A percentile compares a stretch with the other conserved stretches of the same genome.
phyloP scores from a whole-genome alignment of 2,113 vertebrate genomes.

The Xenotilapia leptura region DNA sequence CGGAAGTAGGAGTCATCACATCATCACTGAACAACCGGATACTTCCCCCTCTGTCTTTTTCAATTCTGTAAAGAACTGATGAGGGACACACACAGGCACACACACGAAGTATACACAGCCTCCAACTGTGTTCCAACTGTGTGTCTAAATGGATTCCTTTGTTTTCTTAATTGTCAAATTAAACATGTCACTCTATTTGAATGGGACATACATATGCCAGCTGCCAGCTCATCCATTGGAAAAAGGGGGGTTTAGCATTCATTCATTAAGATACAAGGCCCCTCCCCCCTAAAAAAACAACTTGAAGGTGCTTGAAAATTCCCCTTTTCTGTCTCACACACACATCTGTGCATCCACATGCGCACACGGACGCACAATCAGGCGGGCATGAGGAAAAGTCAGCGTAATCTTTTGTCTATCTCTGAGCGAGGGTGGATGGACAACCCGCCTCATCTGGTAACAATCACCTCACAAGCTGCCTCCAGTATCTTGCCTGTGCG shows the following conservation, averaged over 20 bases:
- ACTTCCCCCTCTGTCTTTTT: conserved; percentile 13
- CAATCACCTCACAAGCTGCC: conserved; percentile 62
- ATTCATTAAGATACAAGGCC: conserved; percentile 13
- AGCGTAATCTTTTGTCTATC: conserved; percentile 48
- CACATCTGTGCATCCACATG: background rate
- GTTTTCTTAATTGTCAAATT: conserved; percentile 65
- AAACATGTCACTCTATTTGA: conserved; percentile 53
- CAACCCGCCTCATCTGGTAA: conserved; percentile 57
- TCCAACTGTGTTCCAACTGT: conserved; percentile 29
- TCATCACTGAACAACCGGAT: too few relatives aligned
- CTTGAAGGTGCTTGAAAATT: conserved; percentile 16
- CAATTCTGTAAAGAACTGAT: background rate
- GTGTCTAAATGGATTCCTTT: conserved; percentile 45
- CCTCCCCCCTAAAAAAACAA: conserved; percentile 4
- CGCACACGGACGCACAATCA: background rate
- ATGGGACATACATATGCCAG: conserved; percentile 48
- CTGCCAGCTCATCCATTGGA: conserved; percentile 37
- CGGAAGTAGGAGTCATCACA: too few relatives aligned
- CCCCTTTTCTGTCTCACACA: background rate
- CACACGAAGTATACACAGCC: background rate
- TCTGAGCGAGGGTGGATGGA: conserved; percentile 37
- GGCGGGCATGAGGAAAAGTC: conserved; percentile 6
- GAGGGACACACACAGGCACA: background rate
- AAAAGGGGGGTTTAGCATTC: background rate
- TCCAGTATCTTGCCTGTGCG: background rate